Evolutionary conservation across 2,888 invertebrate genomes (phyloP), one percentile per base, ranked within the genome.

Genomic region (Slavum lentiscoides): DNA sequence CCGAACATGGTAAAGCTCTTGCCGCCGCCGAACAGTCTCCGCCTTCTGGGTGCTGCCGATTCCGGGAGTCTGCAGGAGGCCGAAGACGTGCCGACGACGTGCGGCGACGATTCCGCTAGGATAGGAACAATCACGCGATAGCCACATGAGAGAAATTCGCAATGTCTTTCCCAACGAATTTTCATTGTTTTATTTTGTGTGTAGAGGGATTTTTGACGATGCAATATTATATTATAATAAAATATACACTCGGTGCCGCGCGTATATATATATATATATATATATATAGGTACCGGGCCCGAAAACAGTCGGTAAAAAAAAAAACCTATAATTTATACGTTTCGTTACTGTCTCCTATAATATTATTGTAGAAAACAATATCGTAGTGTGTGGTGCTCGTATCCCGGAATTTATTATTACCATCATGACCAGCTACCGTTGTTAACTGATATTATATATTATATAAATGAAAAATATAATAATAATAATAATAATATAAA

Each of bases 1-100:
- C 90, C 91, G 89, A 92, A 91, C 88, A 91, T 90, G 85, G 93
- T 92, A 86, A 93, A 89, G 87, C 92, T 93, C 89, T 92, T 92
- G 89, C 93, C 92, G 85, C 93, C 92, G 86, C 93, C 93, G 89
- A 93, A 93, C 86, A 93, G 90, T 84, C 92, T 90, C 87, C 93
- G 90, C 86, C 92, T 90, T 86, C 92, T 82, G 70, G 82, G 91
- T 86, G 90, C 88, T 84, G 91, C 90, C 86, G 89, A 87, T 85
- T 61, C 80, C 61, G 82, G 83, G 43, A 82, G 83, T 77, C 82
- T 82, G 82, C 69, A 76, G 82, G 77, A 77, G 76, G 69, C 67
- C 67, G 72, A 82, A 67, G 61, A 82, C 81, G 77, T 77, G 77
- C 77, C 77, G 77, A 77, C 77, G 77, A 77, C 77, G 77, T 77